phyloP scores from a whole-genome alignment of 2,888 invertebrate genomes.

The Busseola fusca region DNA sequence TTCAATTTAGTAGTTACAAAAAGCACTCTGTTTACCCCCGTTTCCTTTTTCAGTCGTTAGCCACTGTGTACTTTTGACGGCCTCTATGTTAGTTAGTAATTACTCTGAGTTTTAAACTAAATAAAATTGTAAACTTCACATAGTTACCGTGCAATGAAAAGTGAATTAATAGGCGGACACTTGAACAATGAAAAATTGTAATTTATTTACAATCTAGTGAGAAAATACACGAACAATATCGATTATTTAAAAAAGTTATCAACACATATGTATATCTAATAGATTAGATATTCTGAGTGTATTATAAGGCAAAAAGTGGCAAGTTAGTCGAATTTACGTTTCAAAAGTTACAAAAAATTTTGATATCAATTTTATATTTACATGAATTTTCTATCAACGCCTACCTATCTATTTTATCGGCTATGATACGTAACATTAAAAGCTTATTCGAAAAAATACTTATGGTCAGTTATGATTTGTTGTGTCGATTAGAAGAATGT shows the following conservation, averaged over 20 bases:
- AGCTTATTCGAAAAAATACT: constrained; percentile 47
- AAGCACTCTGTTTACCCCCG: background rate
- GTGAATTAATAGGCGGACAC: constrained; percentile 49
- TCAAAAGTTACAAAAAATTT: constrained; percentile 32
- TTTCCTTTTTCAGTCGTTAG: background rate
- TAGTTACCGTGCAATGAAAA: constrained; percentile 38
- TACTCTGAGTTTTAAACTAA: constrained; percentile 12
- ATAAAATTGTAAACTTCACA: constrained; percentile 17
- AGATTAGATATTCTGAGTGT: constrained; percentile 40
- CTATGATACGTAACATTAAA: constrained; percentile 38
- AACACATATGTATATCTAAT: constrained; percentile 43
- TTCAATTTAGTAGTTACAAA: background rate
- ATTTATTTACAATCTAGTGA: constrained; percentile 33
- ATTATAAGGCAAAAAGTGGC: constrained; percentile 62
- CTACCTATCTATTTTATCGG: constrained; percentile 27
- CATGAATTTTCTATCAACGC: constrained; percentile 24
- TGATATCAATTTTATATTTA: constrained; percentile 49
- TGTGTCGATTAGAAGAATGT: constrained; percentile 19
- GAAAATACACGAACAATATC: constrained; percentile 25
- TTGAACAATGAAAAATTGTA: constrained; percentile 35
- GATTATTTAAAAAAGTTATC: constrained; percentile 17
- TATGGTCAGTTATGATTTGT: constrained; percentile 23
- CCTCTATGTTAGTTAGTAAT: background rate
- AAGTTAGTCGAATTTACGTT: constrained; percentile 41
- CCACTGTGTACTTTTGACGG: background rate